Evolutionary conservation across 2,113 vertebrate species (phyloP).

Genomic region (Probosciger aterrimus): DNA sequence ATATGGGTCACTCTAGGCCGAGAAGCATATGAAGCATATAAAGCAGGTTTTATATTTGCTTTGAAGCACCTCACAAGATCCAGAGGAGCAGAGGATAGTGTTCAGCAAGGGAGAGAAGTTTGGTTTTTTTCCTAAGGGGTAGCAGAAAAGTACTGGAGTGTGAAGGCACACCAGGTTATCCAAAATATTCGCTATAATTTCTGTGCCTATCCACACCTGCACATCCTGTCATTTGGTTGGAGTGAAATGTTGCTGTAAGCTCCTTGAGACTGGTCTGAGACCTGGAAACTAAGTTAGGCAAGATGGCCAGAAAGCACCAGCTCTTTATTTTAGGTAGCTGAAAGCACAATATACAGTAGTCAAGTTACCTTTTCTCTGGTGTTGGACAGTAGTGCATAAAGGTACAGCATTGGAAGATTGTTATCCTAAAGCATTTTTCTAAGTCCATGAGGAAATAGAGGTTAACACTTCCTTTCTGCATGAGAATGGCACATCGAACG

Average conservation of each 20-base stretch:
- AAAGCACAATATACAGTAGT: neutral
- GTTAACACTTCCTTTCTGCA: neutral
- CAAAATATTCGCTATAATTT: neutral
- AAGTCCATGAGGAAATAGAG: neutral
- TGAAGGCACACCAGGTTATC: neutral
- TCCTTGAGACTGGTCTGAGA: neutral
- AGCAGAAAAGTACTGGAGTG: neutral
- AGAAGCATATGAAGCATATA: neutral
- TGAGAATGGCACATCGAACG: rapidly evolving
- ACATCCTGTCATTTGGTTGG: neutral
- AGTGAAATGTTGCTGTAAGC: neutral
- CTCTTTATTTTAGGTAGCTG: neutral
- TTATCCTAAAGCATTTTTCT: neutral
- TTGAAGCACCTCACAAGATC: neutral
- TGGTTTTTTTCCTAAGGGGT: neutral
- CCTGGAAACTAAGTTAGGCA: neutral
- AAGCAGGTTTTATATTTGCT: neutral
- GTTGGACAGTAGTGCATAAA: neutral
- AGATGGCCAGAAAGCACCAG: neutral
- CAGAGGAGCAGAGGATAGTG: neutral
- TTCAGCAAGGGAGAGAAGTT: neutral
- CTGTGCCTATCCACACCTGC: neutral
- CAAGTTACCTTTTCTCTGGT: neutral
- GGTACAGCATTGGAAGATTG: neutral
- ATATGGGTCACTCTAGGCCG: neutral